A percentile compares a stretch with the other conserved stretches of the same genome.
Conservation (phyloP, 2,888 invertebrate species). For the Acanthoscelides obtectus region DNA sequence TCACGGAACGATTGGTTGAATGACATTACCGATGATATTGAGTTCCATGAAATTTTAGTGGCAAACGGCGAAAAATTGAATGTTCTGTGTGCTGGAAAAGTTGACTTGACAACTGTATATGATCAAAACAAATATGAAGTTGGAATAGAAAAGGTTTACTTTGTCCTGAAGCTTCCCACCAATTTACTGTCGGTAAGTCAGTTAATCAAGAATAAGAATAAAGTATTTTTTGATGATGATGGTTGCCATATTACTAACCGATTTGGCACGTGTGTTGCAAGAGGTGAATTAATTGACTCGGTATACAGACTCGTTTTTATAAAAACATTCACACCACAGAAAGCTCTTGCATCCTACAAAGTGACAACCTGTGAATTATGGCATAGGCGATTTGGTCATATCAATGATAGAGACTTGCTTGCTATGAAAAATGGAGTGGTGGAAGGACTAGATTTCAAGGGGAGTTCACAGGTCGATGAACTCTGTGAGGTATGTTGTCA, state of each 20-base stretch:
- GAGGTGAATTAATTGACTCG: background rate
- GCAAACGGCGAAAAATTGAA: slow-evolving; percentile 11
- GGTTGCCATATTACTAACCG: slow-evolving; percentile 8
- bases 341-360: background rate
- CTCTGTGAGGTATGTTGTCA: slow-evolving; percentile 16
- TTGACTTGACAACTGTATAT: slow-evolving; percentile 9
- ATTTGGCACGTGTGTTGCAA: background rate
- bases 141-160: slow-evolving; percentile 7
- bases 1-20: slow-evolving; percentile 13
- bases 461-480: background rate
- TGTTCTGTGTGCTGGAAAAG: slow-evolving; percentile 9
- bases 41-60: slow-evolving; percentile 12
- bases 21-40: slow-evolving; percentile 4
- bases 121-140: slow-evolving; percentile 6
- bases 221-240: slow-evolving; percentile 10
- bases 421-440: background rate
- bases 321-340: background rate
- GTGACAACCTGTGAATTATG: background rate
- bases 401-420: background rate
- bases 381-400: background rate
- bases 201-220: slow-evolving; percentile 12
- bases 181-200: slow-evolving; percentile 15
- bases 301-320: slow-evolving; percentile 21
- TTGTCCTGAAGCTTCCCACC: slow-evolving; percentile 11
- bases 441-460: background rate